Evolutionary conservation across 2,888 invertebrate species (phyloP).

Genomic region (Cepaea hortensis): DNA sequence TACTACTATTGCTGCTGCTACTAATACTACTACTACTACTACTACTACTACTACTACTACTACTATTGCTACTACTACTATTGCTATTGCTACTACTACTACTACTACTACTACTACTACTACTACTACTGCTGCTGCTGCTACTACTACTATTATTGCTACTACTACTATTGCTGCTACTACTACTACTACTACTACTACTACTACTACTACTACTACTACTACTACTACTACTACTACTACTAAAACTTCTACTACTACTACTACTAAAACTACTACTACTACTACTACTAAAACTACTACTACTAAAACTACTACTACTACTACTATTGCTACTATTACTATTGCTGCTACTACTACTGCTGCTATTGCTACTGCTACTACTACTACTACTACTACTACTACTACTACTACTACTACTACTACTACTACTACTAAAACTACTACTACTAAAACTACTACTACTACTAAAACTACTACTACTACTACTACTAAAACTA

Average conservation of each 20-base stretch:
- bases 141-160: not conserved
- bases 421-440: conserved; percentile 27
- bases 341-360: conserved; percentile 10
- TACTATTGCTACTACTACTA: not conserved
- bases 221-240: conserved; percentile 23
- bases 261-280: conserved; percentile 17
- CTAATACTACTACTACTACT: not conserved
- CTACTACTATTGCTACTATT: conserved; percentile 17
- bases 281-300: conserved; percentile 23
- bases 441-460: conserved; percentile 19
- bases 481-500: not conserved
- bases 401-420: conserved; percentile 22
- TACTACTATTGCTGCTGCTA: not conserved
- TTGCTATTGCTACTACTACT: not conserved
- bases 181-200: conserved; percentile 13
- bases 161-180: not conserved
- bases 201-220: conserved; percentile 1
- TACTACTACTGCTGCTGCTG: not conserved
- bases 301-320: conserved; percentile 19
- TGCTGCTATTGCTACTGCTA: not conserved
- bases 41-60: not conserved
- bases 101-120: not conserved
- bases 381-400: conserved; percentile 28
- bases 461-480: conserved; percentile 15
- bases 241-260: conserved; percentile 22